Conservation (phyloP, 2,113 vertebrate species). For the Meriones unguiculatus region DNA sequence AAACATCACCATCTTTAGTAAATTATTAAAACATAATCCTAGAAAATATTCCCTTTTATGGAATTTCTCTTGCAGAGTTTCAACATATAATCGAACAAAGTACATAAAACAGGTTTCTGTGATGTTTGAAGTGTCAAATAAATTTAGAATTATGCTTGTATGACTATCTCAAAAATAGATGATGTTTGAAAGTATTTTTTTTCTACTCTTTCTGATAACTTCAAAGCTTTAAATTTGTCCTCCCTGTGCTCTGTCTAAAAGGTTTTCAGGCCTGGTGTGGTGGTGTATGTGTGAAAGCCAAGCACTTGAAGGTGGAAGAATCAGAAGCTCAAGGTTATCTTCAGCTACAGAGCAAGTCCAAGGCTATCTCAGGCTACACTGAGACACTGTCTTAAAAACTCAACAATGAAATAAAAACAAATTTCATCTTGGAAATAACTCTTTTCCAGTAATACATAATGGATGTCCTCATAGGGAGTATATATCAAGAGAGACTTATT, state of each 20-base stretch:
- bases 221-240: not conserved
- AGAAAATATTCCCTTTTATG: conserved; percentile 53
- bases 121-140: conserved; percentile 41
- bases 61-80: conserved; percentile 53
- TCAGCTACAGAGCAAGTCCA: not conserved
- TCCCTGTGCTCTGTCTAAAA: conserved; percentile 5
- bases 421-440: not conserved
- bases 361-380: not conserved
- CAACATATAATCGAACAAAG: conserved; percentile 28
- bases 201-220: conserved; percentile 11
- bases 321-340: not conserved
- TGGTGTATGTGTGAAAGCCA: not conserved
- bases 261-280: not conserved
- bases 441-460: conserved; percentile 31
- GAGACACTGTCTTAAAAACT: not conserved
- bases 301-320: not conserved
- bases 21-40: conserved; percentile 55
- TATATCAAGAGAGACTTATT: not conserved
- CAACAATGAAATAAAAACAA: not conserved
- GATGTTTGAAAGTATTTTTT: conserved; percentile 14
- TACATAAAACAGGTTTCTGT: not conserved
- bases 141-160: conserved; percentile 33
- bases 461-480: not conserved
- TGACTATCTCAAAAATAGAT: conserved; percentile 38
- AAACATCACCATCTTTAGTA: conserved; percentile 36